Evolutionary conservation across 2,797 vertebrate genomes (phyloP), one percentile per base, ranked within the genome.

Genomic region (Galagoides demidoff): DNA sequence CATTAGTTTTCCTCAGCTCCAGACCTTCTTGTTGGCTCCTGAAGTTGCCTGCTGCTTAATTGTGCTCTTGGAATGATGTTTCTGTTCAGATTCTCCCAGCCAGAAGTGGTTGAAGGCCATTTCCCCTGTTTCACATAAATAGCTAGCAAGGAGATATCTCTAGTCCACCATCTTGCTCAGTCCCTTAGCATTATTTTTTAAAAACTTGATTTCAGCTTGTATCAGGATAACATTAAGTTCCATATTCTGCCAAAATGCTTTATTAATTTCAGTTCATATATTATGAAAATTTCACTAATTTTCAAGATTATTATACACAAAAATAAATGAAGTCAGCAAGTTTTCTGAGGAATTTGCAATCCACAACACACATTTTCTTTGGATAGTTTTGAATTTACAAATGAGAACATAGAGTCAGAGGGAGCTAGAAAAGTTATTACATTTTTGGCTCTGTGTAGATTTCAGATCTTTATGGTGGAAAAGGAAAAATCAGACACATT

Each of bases 241-340:
- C 59, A 78, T 97, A 78, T 27, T 49, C n/a, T 13, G 3, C 1
- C 70, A 92, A 97, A 96, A 86, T 70, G 37, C 37, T 87, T 7
- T 90, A 61, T 94, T 94, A 57, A 19, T 96, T 85, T 90, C 3
- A 34, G 83, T 57, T 49, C 20, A 22, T 43, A 22, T 66, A 8
- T 91, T 25, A 43, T 88, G 89, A 37, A 0, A 81, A 87, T 94
- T 93, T n/a, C 29, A 52, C 55, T 86, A 64, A 64, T 94, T 96
- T 7, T 64, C 82, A 88, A 55, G 96, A 92, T 97, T 96, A 88
- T 93, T 29, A 94, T 91, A 84, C 95, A 94, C 71, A 92, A 94
- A 77, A 87, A 89, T 20, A 16, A 94, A 29, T 57, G 23, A 92
- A 83, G 23, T 55, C 77, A 89, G 17, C 25, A 71, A 82, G 16